Evolutionary conservation across 1,140 invertebrate species (phyloP), one percentile per base, ranked within the genome.

Genomic region (Orussus abietinus): DNA sequence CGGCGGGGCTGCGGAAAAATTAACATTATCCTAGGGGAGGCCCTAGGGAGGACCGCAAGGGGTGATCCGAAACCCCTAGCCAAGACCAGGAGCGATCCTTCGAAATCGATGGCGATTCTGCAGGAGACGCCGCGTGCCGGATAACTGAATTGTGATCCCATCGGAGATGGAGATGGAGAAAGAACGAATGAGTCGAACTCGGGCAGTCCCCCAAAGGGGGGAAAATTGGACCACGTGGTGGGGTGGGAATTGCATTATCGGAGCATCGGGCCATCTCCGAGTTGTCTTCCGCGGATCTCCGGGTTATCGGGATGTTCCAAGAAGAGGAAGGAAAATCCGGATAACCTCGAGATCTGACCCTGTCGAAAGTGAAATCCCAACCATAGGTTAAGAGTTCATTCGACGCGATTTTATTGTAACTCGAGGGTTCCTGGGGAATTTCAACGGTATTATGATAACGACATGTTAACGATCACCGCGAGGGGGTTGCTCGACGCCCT

Each of bases 21-120:
- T 64, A 57, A 64, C 56, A 54, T 65, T 55, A 49, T 54, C 31
- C 44, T 33, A 11, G 20, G 5, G 18, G 4, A 18, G 19, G 12
- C 14, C n/a, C 26, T 26, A 19, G 22, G 20, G 18, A 18, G 37
- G 20, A 14, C 17, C 22, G 35, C 42, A 45, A 18, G 9, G 28
- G 30, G 34, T n/a, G 33, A 25, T 40, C 15, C 20, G 25, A 19
- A 34, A 40, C 40, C 42, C 42, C 53, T 50, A 51, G 62, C 49
- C n/a, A n/a, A n/a, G n/a, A n/a, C n/a, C n/a, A n/a, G 49, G 49
- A 44, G 40, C 26, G 53, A 59, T 62, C 49, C 64, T 64, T 66
- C 36, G 55, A 62, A 60, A 66, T 65, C 62, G 53, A 64, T 63
- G 59, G 55, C 54, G 46, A 57, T 42, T 40, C 47, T 45, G 21